Conservation (phyloP, 2,113 vertebrate genomes). For the Aleadryas rufinucha region DNA sequence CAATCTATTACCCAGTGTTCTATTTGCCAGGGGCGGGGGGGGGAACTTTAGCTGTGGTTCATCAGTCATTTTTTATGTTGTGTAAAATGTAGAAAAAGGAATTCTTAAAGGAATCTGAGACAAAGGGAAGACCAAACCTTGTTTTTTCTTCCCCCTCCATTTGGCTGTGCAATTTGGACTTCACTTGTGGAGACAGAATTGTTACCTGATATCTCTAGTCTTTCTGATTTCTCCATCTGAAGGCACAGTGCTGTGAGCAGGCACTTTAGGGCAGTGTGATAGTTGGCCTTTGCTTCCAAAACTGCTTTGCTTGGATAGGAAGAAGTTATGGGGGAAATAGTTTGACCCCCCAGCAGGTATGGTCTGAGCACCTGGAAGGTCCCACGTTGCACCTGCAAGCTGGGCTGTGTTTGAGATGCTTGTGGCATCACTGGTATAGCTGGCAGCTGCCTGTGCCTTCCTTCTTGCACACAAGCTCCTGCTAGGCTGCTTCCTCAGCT, state of each 20-base stretch:
- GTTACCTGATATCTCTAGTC: background rate
- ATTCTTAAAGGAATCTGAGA: background rate
- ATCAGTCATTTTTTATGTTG: background rate
- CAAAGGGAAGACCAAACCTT: background rate
- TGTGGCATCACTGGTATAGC: rapidly evolving
- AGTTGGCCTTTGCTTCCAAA: background rate
- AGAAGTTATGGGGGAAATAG: background rate
- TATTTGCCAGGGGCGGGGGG: rapidly evolving
- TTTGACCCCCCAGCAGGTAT: background rate
- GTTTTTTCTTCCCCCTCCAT: background rate
- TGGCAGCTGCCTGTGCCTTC: background rate
- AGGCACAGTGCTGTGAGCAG: background rate
- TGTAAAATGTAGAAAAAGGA: background rate
- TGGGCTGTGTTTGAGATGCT: background rate
- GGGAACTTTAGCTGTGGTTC: background rate
- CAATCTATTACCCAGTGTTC: background rate
- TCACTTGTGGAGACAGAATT: background rate
- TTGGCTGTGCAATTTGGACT: background rate
- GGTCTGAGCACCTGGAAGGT: background rate
- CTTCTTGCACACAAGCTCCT: background rate
- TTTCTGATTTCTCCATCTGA: background rate
- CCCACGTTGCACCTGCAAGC: background rate
- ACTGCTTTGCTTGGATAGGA: background rate
- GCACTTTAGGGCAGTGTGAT: background rate
- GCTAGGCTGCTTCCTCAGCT: background rate